phyloP scores from a whole-genome alignment of 1,140 invertebrate species.

The Drosophila equinoxialis region DNA sequence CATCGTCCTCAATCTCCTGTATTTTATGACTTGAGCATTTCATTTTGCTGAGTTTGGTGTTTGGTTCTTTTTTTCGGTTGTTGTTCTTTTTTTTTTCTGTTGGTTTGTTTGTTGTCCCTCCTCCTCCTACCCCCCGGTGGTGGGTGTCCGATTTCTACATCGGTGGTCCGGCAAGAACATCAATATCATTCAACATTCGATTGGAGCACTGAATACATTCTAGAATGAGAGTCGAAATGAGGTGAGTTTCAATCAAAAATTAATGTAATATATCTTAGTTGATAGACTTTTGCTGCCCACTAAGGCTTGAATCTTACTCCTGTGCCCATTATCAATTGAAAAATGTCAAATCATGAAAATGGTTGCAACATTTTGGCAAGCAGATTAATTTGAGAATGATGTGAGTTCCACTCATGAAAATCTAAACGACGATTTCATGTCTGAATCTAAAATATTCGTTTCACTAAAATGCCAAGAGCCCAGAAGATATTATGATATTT shows the following conservation, averaged over 20 bases:
- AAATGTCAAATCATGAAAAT: no score
- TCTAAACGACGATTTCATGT: no score
- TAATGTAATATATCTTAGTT: neutral
- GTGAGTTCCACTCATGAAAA: no score
- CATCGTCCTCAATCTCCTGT: conserved; percentile 21
- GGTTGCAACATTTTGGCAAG: no score
- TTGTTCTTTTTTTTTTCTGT: conserved; percentile 7
- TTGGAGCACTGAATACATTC: conserved; percentile 57
- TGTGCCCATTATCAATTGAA: no score
- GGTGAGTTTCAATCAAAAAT: conserved; percentile 52
- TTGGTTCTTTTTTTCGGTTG: conserved; percentile 12
- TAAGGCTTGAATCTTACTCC: no score
- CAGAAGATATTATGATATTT: neutral
- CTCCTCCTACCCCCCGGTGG: neutral
- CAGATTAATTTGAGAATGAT: no score
- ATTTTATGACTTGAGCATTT: conserved; percentile 70
- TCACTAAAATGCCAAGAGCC: neutral
- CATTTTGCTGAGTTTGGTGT: conserved; percentile 54
- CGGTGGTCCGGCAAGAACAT: conserved; percentile 4
- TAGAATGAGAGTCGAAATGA: conserved; percentile 68
- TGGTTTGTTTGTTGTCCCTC: neutral
- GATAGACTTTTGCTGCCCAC: no score
- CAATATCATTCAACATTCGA: conserved; percentile 29
- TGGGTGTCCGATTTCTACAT: conserved; percentile 9
- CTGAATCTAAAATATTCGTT: no score